Evolutionary conservation across 1,140 invertebrate genomes (phyloP), one percentile per base, ranked within the genome.

Genomic region (Leptinotarsa defecta): DNA sequence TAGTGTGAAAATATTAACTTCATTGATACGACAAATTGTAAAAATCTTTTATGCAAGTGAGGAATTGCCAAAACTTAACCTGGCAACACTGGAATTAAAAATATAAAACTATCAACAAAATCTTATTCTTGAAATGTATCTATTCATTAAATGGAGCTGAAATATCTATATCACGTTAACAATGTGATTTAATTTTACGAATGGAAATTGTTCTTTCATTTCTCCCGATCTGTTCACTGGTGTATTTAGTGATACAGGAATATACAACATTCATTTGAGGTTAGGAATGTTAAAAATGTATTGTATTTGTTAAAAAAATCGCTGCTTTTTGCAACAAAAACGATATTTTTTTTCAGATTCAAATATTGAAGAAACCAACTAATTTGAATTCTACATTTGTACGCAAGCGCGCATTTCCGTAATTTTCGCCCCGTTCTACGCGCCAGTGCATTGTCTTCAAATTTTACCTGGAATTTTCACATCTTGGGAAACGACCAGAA

Each of bases 401-500:
- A 24, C 65, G 65, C 65, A 68, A 17, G 65, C 65, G 24, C 27
- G 20, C 3, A 11, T 27, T 68, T 68, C 65, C 20, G 43, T 17
- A 27, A 22, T 68, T 68, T 68, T 24, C 13, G n/a, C 13, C 52
- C 3, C 52, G 52, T 57, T 15, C 52, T 13, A 27, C 17, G 65
- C 65, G 65, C 65, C 24, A 68, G 65, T 24, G 65, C 43, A 11
- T 68, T 68, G 22, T 68, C 65, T 68, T 68, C 65, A 68, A 68
- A 68, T 68, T 68, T 68, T 68, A 19, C 65, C 65, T 27, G 24
- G 19, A 24, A 27, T 68, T 68, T 68, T 68, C 65, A 68, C 27
- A 24, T 68, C 43, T 68, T 68, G 13, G 13, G 65, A n/a, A n/a
- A 43, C 65, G 27, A 43, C 27, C 24, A 68, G 19, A 68, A 68